Evolutionary conservation across 2,888 invertebrate species (phyloP).

Genomic region (Macropis europaea): DNA sequence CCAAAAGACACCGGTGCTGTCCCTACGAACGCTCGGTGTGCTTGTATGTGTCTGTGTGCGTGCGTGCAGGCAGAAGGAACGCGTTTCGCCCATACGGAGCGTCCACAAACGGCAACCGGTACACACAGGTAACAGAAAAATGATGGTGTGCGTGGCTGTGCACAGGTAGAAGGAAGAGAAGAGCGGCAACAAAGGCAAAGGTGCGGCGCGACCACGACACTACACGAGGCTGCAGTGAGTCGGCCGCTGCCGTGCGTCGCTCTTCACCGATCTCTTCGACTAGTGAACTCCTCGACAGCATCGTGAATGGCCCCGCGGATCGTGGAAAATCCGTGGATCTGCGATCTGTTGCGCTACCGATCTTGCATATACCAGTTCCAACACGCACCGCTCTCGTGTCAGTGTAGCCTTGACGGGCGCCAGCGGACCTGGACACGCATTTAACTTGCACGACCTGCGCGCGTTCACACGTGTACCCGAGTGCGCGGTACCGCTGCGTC

Average conservation of each 20-base stretch:
- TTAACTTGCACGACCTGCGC: slow-evolving; percentile 19
- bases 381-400: slow-evolving; percentile 1
- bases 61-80: slow-evolving; percentile 40
- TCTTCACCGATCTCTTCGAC: slow-evolving; percentile 32
- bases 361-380: neutral
- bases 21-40: neutral
- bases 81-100: slow-evolving; percentile 17
- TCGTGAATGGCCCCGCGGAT: too few species aligned
- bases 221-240: slow-evolving; percentile 51
- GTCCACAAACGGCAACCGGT: slow-evolving; percentile 7
- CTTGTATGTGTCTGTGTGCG: neutral
- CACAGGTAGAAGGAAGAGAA: slow-evolving; percentile 56
- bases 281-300: neutral
- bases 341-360: slow-evolving; percentile 40
- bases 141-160: slow-evolving; percentile 33
- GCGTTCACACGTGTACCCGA: slow-evolving; percentile 47
- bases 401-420: slow-evolving; percentile 73
- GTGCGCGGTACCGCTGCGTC: slow-evolving; percentile 18
- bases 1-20: slow-evolving; percentile 8
- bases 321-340: slow-evolving; percentile 27
- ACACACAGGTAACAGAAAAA: slow-evolving; percentile 22
- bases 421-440: slow-evolving; percentile 60
- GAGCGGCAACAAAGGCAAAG: slow-evolving; percentile 47
- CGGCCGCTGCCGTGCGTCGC: slow-evolving; percentile 41
- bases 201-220: slow-evolving; percentile 59